Evolutionary conservation across 2,797 vertebrate genomes (phyloP), one percentile per base, ranked within the genome.

Genomic region (Molossus alvarezi): DNA sequence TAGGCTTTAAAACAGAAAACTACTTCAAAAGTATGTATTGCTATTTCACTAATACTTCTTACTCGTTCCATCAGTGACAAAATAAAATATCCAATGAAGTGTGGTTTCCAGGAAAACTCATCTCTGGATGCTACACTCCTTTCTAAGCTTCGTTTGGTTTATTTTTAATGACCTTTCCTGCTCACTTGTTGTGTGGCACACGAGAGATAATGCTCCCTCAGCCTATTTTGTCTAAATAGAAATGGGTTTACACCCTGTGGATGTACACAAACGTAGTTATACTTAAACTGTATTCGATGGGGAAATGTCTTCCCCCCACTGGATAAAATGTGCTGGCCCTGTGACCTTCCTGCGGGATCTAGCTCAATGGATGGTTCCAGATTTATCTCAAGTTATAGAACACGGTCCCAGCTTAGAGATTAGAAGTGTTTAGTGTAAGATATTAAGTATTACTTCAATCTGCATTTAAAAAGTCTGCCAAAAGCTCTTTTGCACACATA

Each of bases 361-460:
- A 55, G 48, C 8, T 8, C 65, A 64, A 67, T 14, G 51, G 65
- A 88, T 37, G 8, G 15, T 41, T 76, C 75, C 58, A 73, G 55
- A 25, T 27, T 80, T 83, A 73, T 8, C n/a, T 15, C 17, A 79
- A 48, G 3, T 76, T 71, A 51, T 10, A 84, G 88, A 90, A 41
- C 2, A 65, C 20, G 2, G 3, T 45, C 41, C 93, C 67, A 82
- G 23, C 73, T 88, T 82, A 91, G 25, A 89, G 14, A 48, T 80
- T 53, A 72, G 25, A 65, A 72, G 23, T 60, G 3, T 55, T 58
- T 27, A 60, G 18, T 45, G 8, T 77, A 81, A 94, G 23, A 65
- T 45, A 87, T 51, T 84, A 93, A 67, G 83, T 58, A 87, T n/a
- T 62, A 94, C 83, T 93, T 91, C 6, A 76, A 18, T 76, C 9